A percentile compares a stretch with the other conserved stretches of the same genome.
Conservation (phyloP, 2,113 vertebrate species). For the Pardalotus punctatus region DNA sequence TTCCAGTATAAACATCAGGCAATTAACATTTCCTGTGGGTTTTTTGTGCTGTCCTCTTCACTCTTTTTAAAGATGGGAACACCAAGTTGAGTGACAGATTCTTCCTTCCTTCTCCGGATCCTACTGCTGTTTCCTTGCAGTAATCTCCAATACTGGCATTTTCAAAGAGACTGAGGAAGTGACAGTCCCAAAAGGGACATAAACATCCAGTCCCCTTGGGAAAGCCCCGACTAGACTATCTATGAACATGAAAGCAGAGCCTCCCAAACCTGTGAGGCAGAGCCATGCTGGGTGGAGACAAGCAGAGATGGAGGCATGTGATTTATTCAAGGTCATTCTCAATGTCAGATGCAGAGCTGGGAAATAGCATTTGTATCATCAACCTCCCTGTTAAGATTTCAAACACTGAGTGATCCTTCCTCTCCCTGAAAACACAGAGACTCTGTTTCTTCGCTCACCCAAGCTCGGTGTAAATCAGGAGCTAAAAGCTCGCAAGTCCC, state of each 20-base stretch:
- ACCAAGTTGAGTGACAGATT: not conserved
- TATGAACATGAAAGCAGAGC: not conserved
- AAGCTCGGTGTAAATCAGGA: not conserved
- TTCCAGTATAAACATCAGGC: not conserved
- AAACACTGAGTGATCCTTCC: not conserved
- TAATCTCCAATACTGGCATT: not conserved
- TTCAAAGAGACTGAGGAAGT: constrained; percentile 33
- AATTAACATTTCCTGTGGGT: not conserved
- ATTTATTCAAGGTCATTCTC: constrained; percentile 7
- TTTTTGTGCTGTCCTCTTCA: not conserved
- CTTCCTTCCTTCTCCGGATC: not conserved
- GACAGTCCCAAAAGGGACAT: not conserved
- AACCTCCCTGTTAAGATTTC: not conserved
- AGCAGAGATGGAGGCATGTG: not conserved
- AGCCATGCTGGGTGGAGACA: not conserved
- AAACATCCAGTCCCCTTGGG: not conserved
- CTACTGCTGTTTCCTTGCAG: not conserved
- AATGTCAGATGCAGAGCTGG: not conserved
- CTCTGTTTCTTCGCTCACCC: not conserved
- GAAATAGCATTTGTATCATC: not conserved
- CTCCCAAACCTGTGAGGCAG: not conserved
- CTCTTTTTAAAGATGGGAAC: not conserved
- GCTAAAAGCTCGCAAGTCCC: not conserved
- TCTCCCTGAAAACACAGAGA: not conserved
- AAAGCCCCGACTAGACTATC: not conserved